A percentile compares a stretch with the other conserved stretches of the same genome.
These are phyloP conservation scores for Synanthedon myopaeformis DNA, from an alignment of 2,888 invertebrate genomes.

Conservation along the genomic window DNA sequence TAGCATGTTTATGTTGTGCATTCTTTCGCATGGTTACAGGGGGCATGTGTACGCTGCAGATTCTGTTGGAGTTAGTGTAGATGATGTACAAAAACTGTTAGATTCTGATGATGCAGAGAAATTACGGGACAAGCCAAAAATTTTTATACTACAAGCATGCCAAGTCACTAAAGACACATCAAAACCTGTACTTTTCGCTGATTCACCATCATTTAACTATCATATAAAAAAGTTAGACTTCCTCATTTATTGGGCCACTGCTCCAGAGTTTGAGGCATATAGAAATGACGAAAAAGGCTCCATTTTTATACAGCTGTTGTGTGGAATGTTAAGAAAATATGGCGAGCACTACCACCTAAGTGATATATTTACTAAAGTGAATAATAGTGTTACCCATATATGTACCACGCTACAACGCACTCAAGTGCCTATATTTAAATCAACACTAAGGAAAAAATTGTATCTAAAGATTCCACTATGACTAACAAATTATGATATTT, in stretches of 20 bases:
- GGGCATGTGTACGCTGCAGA: conserved; percentile 55
- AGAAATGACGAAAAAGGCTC: conserved; percentile 42
- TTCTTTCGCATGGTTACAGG: conserved; percentile 54
- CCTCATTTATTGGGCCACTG: conserved; percentile 55
- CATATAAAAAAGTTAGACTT: conserved; percentile 43
- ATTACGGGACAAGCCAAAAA: conserved; percentile 44
- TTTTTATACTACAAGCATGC: conserved; percentile 56
- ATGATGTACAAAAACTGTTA: conserved; percentile 44
- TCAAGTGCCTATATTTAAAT: conserved; percentile 47
- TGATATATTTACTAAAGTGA: conserved; percentile 52
- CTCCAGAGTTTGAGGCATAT: conserved; percentile 51
- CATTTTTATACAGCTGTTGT: conserved; percentile 51
- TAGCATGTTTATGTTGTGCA: conserved; percentile 55
- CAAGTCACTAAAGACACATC: conserved; percentile 29
- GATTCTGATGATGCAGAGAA: conserved; percentile 37
- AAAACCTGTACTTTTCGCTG: conserved; percentile 28
- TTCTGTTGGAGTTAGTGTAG: conserved; percentile 48
- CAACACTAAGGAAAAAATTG: conserved; percentile 47
- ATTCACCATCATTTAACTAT: conserved; percentile 24
- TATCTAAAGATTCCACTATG: conserved; percentile 22
- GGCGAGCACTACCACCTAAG: conserved; percentile 34
- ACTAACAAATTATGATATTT: background rate
- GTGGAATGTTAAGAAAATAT: conserved; percentile 25
- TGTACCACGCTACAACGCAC: conserved; percentile 23
- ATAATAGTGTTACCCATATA: conserved; percentile 25